Percentiles rank a stretch among this genome's conserved stretches.
phyloP scores from a whole-genome alignment of 1,140 invertebrate genomes.

The Drosophila athabasca region DNA sequence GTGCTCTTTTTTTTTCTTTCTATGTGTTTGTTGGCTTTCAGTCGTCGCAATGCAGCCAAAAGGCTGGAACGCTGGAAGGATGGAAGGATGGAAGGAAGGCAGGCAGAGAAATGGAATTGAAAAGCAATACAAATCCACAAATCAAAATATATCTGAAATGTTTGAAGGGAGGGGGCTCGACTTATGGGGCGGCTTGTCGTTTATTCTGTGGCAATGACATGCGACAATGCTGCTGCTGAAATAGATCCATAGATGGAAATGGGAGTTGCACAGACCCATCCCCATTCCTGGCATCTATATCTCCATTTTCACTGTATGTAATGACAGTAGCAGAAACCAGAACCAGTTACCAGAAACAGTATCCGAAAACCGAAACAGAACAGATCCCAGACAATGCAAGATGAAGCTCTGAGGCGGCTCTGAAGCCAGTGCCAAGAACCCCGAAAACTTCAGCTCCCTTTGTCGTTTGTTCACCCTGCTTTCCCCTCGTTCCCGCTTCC shows the following conservation, averaged over 20 bases:
- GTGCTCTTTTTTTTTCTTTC: conserved; percentile 12
- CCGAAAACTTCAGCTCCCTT: conserved; percentile 24
- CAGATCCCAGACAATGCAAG: conserved; percentile 33
- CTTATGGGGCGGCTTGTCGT: conserved; percentile 37
- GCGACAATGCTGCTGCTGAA: conserved; percentile 63
- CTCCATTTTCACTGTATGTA: conserved; percentile 14
- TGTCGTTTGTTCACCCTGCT: conserved; percentile 18
- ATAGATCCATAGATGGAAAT: conserved; percentile 40
- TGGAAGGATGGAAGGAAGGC: neutral
- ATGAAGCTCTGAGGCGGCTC: conserved; percentile 38
- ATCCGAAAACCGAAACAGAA: conserved; percentile 29
- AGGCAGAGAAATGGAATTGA: conserved; percentile 30
- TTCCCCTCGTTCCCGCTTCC: conserved; percentile 10
- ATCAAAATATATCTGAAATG: conserved; percentile 63
- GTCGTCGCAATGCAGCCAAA: conserved; percentile 60
- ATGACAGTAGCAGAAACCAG: conserved; percentile 40
- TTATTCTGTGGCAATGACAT: conserved; percentile 57
- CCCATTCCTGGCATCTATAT: too few relatives aligned
- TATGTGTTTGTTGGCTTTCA: conserved; percentile 29
- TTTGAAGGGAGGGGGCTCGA: conserved; percentile 20
- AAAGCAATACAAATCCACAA: conserved; percentile 68
- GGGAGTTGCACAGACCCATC: conserved; percentile 4
- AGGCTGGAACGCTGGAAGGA: neutral
- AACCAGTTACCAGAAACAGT: conserved; percentile 9
- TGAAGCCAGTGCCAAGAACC: conserved; percentile 51